These are phyloP conservation scores for Spinus olivaceus DNA, from an alignment of 2,797 vertebrate species.

Conservation along the genomic window DNA sequence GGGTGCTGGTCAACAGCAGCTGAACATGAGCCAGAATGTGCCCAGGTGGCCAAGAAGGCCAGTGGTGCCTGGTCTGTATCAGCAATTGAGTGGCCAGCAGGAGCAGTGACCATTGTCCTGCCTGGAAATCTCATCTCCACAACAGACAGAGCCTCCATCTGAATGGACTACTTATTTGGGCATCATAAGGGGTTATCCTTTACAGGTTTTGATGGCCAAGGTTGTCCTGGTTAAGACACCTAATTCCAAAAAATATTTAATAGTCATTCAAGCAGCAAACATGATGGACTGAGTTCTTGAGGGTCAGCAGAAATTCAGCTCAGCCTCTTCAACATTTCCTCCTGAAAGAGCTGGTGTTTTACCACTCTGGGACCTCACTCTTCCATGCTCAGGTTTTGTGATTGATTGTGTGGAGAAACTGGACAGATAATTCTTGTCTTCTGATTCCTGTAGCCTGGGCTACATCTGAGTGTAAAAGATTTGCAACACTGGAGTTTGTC, in stretches of 20 bases:
- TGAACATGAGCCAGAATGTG: not conserved
- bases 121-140: not conserved
- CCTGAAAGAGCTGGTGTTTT: not conserved
- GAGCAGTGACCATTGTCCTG: not conserved
- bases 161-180: not conserved
- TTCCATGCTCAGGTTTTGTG: not conserved
- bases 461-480: not conserved
- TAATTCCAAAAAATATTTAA: not conserved
- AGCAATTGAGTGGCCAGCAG: not conserved
- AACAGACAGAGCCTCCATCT: not conserved
- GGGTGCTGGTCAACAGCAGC: not conserved
- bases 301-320: not conserved
- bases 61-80: not conserved
- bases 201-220: not conserved
- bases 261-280: not conserved
- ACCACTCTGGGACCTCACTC: not conserved
- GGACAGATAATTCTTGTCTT: not conserved
- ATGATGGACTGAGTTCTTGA: rapidly evolving
- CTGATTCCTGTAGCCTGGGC: not conserved
- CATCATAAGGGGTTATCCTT: not conserved
- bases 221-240: not conserved
- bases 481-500: not conserved
- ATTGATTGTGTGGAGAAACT: not conserved
- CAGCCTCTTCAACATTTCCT: not conserved
- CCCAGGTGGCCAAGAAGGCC: not conserved